These are phyloP conservation scores for Tretioscincus oriximinensis DNA, from an alignment of 2,113 vertebrate species.

Conservation along the genomic window DNA sequence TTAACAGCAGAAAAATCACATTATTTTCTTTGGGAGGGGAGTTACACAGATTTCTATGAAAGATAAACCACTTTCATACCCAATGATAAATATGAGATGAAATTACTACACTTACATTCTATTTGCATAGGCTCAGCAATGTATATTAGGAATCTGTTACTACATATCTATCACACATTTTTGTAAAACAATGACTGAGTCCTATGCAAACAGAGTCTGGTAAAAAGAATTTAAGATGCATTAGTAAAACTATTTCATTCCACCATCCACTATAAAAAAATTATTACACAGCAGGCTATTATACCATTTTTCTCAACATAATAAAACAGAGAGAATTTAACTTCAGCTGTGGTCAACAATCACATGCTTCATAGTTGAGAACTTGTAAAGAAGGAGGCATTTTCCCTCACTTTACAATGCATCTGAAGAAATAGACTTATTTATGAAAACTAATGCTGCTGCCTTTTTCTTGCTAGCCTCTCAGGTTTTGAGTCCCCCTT, in stretches of 20 bases:
- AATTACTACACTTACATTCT: neutral
- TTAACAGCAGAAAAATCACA: neutral
- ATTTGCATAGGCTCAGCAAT: too few species aligned
- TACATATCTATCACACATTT: too few species aligned
- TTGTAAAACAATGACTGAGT: too few species aligned
- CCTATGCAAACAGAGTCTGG: too few species aligned
- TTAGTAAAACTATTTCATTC: neutral
- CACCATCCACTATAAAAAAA: neutral
- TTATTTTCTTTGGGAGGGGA: neutral
- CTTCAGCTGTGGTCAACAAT: neutral
- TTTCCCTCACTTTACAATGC: too few species aligned
- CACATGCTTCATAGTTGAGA: neutral
- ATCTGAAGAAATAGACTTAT: too few species aligned
- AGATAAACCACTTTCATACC: neutral
- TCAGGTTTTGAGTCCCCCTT: too few species aligned
- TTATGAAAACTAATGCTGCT: too few species aligned
- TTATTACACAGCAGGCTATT: neutral
- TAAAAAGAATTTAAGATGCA: neutral
- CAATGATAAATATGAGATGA: neutral
- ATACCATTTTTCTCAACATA: neutral
- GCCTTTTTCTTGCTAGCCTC: too few species aligned
- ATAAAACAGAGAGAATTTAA: neutral
- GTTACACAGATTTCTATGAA: neutral
- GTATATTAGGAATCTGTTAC: too few species aligned
- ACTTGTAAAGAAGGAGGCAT: too few species aligned